Evolutionary conservation across 1,140 invertebrate species (phyloP).

Genomic region (Drosophila sp.): DNA sequence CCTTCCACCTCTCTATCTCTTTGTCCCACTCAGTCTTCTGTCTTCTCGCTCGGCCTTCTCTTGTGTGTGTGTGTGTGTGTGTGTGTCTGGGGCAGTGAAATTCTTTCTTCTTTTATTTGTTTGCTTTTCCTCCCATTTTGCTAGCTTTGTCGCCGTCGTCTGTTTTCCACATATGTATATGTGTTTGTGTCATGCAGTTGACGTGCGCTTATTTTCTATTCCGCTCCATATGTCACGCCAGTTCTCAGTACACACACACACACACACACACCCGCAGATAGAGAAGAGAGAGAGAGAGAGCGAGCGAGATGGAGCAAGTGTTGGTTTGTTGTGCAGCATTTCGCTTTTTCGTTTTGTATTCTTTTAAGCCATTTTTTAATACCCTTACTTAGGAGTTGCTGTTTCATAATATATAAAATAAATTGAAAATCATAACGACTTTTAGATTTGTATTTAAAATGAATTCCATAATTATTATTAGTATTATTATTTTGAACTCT

Average conservation of each 20-base stretch:
- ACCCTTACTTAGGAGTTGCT: background rate
- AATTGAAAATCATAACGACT: too few species aligned
- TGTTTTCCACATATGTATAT: constrained; percentile 53
- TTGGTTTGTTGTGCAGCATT: constrained; percentile 49
- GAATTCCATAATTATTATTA: too few species aligned
- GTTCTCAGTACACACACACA: constrained; percentile 23
- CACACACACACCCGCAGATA: constrained; percentile 1
- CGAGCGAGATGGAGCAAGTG: constrained; percentile 9
- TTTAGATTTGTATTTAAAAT: too few species aligned
- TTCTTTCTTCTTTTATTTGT: constrained; percentile 16
- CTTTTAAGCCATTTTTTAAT: constrained; percentile 15
- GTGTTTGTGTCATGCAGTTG: constrained; percentile 79
- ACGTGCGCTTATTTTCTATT: constrained; percentile 81
- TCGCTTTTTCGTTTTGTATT: constrained; percentile 37
- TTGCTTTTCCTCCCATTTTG: constrained; percentile 44
- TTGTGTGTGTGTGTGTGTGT: background rate
- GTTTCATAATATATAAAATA: too few species aligned
- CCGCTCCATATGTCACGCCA: constrained; percentile 78
- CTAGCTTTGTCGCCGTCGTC: constrained; percentile 69
- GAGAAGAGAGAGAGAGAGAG: background rate
- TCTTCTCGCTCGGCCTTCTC: background rate
- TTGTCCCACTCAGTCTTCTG: constrained; percentile 15
- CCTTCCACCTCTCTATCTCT: background rate
- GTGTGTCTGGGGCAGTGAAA: constrained; percentile 3
- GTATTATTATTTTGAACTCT: too few species aligned